Evolutionary conservation across 2,797 vertebrate species (phyloP), one percentile per base, ranked within the genome.

Genomic region (Coregonus sp.): DNA sequence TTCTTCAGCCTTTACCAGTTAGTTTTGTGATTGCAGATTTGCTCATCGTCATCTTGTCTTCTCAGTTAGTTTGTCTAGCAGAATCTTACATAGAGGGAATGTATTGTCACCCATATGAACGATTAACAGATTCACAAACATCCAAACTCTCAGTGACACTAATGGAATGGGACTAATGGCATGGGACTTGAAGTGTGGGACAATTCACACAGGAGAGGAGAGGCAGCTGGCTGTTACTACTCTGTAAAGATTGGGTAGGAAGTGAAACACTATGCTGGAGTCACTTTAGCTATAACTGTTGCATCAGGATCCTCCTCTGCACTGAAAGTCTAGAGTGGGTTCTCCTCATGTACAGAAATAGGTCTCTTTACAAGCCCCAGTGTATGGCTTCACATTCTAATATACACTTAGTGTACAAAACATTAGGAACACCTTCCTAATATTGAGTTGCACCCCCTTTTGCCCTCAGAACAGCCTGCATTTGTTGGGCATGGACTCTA

Each of bases 141-240:
- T 4, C 70, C 15, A 51, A 51, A 29, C 15, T 29, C 50, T 15
- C 29, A 18, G 51, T 72, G 11, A 14, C 47, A 67, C 37, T 20
- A 33, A 73, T 18, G 56, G 59, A 66, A 31, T 20, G 67, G 33
- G 50, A 56, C 40, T 47, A 47, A 47, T 47, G 40, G 0, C 2
- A 47, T 47, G 40, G 40, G 40, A 2, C 25, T 71, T 67, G 40
- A 47, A 47, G 14, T 15, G 70, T 81, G 78, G 75, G 83, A 86
- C 84, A 76, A 70, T 72, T 86, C 59, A 80, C 84, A 79, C 72
- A 68, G 82, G 82, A 56, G 78, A 84, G 86, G 40, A 40, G 40
- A 47, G 40, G 9, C 40, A 88, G 90, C 86, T 90, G 90, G 87
- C 81, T 87, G 86, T 74, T 85, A 86, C 87, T 77, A 79, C 76